Evolutionary conservation across 2,888 invertebrate genomes (phyloP).

Genomic region (Nebria brevicollis): DNA sequence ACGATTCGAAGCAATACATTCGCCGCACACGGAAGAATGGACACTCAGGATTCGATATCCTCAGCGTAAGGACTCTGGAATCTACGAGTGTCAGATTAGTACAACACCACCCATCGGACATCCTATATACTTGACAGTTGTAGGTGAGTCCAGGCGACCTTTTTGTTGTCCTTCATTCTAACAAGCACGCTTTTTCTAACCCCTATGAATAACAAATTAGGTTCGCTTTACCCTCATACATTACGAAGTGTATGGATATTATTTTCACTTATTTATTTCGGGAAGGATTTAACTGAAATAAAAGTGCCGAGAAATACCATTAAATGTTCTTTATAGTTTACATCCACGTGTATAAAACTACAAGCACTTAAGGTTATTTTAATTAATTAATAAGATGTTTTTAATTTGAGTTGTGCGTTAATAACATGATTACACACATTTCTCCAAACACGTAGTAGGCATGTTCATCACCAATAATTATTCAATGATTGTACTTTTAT

Average conservation of each 20-base stretch:
- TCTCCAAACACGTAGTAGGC: no score
- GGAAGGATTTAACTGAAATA: not conserved
- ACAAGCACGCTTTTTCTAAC: not conserved
- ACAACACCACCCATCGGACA: slow-evolving; percentile 90
- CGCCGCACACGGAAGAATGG: slow-evolving; percentile 89
- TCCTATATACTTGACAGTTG: slow-evolving; percentile 82
- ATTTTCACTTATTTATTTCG: not conserved
- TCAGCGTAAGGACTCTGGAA: slow-evolving; percentile 78
- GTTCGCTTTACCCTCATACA: not conserved
- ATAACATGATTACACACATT: no score
- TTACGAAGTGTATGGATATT: not conserved
- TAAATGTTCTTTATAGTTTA: not conserved
- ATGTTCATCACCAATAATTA: no score
- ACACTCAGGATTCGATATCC: slow-evolving; percentile 80
- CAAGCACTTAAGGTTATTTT: no score
- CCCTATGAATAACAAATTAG: not conserved
- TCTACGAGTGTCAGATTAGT: slow-evolving; percentile 92
- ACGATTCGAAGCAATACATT: slow-evolving; percentile 86
- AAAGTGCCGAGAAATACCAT: not conserved
- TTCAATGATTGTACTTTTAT: no score
- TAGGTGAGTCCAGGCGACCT: slow-evolving; percentile 72
- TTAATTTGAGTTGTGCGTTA: no score
- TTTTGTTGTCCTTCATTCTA: slow-evolving; percentile 4
- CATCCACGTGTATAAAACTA: no score
- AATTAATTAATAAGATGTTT: no score